A percentile compares a stretch with the other conserved stretches of the same genome.
Evolutionary conservation across 2,113 vertebrate genomes (phyloP).

Genomic region (Orthochromis indermauri): DNA sequence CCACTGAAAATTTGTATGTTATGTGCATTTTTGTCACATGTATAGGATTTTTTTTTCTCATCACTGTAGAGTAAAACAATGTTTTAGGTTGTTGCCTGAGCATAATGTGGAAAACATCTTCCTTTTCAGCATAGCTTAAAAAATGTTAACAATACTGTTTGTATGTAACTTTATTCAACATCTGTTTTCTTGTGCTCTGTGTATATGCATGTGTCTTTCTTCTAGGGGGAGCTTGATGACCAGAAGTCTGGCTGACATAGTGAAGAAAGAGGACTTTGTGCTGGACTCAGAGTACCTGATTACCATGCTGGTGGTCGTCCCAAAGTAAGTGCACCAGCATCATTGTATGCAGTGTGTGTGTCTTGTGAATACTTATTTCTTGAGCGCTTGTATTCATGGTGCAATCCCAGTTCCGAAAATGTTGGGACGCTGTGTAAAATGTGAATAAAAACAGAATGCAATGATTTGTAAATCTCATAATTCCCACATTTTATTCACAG

Average conservation of each 20-base stretch:
- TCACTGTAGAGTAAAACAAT: not conserved
- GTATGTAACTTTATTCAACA: not conserved
- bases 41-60: not conserved
- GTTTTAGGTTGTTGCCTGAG: not conserved
- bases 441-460: not conserved
- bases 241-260: constrained; percentile 93
- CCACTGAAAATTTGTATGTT: not conserved
- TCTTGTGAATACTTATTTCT: not conserved
- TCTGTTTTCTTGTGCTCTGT: not conserved
- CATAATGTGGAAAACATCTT: not conserved
- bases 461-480: not conserved
- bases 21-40: not conserved
- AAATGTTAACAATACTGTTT: not conserved
- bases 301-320: constrained; percentile 94
- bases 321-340: constrained; percentile 81
- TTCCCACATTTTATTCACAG: not conserved
- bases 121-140: not conserved
- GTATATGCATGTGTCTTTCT: not conserved
- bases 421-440: not conserved
- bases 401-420: not conserved
- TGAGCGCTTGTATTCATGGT: not conserved
- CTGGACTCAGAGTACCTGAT: constrained; percentile 96
- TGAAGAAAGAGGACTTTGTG: constrained; percentile 98
- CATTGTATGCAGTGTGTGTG: not conserved
- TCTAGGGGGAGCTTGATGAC: constrained; percentile 92